A percentile compares a stretch with the other conserved stretches of the same genome.
These are phyloP conservation scores for Xestia ashworthii DNA, from an alignment of 2,888 invertebrate species.

Conservation along the genomic window DNA sequence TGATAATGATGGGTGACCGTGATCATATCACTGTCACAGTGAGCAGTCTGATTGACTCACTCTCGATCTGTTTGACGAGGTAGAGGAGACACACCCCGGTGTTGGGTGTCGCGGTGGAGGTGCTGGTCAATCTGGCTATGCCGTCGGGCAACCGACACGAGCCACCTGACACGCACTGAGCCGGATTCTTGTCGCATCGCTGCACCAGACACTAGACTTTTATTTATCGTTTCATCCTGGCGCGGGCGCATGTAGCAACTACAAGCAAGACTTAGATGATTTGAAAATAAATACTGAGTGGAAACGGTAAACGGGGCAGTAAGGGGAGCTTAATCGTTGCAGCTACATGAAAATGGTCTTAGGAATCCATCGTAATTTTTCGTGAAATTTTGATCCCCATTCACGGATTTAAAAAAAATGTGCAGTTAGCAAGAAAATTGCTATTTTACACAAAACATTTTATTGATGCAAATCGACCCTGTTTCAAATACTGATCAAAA, in stretches of 20 bases:
- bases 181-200: slow-evolving; percentile 17
- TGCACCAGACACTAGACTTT: slow-evolving; percentile 7
- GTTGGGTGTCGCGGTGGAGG: slow-evolving; percentile 10
- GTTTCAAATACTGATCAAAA: too few relatives aligned
- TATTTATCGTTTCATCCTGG: background rate
- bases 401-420: too few relatives aligned
- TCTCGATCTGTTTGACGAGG: background rate
- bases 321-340: too few relatives aligned
- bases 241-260: background rate
- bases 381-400: too few relatives aligned
- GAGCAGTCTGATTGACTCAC: background rate
- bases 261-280: background rate
- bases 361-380: too few relatives aligned
- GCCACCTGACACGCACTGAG: background rate
- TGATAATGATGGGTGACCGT: background rate
- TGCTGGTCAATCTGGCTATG: background rate
- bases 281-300: background rate
- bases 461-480: too few relatives aligned
- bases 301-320: too few relatives aligned
- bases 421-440: too few relatives aligned
- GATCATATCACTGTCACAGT: background rate
- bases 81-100: background rate
- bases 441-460: too few relatives aligned
- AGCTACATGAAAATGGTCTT: too few relatives aligned
- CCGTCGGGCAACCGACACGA: slow-evolving; percentile 14